These are phyloP conservation scores for Leptinotarsa tumamoca DNA, from an alignment of 2,888 invertebrate genomes.

Conservation along the genomic window DNA sequence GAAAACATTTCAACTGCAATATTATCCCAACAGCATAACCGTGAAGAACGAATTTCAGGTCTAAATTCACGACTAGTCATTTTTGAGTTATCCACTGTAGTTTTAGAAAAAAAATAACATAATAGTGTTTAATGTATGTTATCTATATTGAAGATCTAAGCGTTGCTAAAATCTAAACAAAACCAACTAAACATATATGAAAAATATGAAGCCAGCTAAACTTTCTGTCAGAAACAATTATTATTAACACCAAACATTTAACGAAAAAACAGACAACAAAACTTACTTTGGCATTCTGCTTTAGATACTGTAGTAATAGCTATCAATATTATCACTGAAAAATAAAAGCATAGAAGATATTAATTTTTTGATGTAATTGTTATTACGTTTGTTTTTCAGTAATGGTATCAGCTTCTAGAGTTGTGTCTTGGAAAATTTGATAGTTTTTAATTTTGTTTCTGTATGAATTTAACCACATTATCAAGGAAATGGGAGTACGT, in stretches of 20 bases:
- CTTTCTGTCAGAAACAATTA: slow-evolving; percentile 46
- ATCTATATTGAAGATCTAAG: slow-evolving; percentile 30
- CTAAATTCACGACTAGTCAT: too few species aligned
- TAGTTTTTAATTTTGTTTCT: neutral
- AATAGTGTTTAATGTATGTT: slow-evolving; percentile 11
- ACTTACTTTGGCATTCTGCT: slow-evolving; percentile 75
- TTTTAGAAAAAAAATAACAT: neutral
- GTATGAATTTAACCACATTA: slow-evolving; percentile 16
- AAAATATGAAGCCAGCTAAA: slow-evolving; percentile 40
- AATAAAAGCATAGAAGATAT: slow-evolving; percentile 57
- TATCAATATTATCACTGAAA: slow-evolving; percentile 65
- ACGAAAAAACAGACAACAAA: slow-evolving; percentile 45
- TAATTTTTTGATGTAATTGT: slow-evolving; percentile 43
- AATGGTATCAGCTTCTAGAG: slow-evolving; percentile 29
- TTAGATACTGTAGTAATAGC: slow-evolving; percentile 65
- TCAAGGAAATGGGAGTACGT: neutral
- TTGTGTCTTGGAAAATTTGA: neutral
- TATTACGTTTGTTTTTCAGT: slow-evolving; percentile 33
- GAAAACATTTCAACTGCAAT: too few species aligned
- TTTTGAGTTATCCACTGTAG: neutral
- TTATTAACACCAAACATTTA: slow-evolving; percentile 46
- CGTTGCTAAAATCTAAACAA: slow-evolving; percentile 42
- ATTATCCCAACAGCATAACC: too few species aligned
- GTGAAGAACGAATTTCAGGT: too few species aligned
- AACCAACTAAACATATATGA: slow-evolving; percentile 33